Base-by-base conservation (phyloP, 2,888 invertebrate genomes). In the Andrena dorsata region DNA sequence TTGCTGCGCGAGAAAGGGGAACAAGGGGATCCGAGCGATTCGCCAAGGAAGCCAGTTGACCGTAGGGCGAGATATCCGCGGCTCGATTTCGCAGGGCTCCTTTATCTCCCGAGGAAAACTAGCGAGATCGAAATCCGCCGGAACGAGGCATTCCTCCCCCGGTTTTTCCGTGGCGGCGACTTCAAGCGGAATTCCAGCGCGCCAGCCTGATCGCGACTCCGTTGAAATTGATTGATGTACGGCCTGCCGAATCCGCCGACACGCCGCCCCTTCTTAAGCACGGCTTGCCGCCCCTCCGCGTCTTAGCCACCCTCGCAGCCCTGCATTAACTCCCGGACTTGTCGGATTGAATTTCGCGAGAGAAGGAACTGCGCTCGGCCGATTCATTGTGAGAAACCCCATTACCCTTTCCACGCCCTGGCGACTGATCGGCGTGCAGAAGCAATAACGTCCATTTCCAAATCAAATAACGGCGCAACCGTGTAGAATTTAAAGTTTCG, bases 211-310 rank as follows among this genome's bases (percentile, higher is more conserved):
- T 88, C 82, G 76, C 76, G 82, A 82, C 80, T 76, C 49, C 51
- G 81, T 83, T 86, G 87, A 90, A 90, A 89, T 90, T 87, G 90
- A 90, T 90, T 86, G 90, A 90, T 90, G 86, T 76, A 87, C 85
- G 85, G 85, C 84, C 78, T 72, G 84, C 73, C 86, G 83, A 88
- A 90, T 89, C 75, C 84, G 77, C 26, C 26, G 56, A 56, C 56
- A 73, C 84, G 72, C 56, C 75, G 58, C 61, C 51, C 70, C 71
- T 53, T 56, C 30, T 47, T n/a, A 1, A 49, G 70, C 41, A 61
- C 35, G 49, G 30, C 63, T 68, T 77, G 69, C 76, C 60, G 69
- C 76, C 76, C 51, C 26, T 58, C 72, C 80, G 74, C 81, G 82
- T 76, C 79, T 75, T 49, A 79, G 77, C 72, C 60, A 76, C 79